Evolutionary conservation across 2,888 invertebrate species (phyloP), one percentile per base, ranked within the genome.

Genomic region (Drosophila setosimentum): DNA sequence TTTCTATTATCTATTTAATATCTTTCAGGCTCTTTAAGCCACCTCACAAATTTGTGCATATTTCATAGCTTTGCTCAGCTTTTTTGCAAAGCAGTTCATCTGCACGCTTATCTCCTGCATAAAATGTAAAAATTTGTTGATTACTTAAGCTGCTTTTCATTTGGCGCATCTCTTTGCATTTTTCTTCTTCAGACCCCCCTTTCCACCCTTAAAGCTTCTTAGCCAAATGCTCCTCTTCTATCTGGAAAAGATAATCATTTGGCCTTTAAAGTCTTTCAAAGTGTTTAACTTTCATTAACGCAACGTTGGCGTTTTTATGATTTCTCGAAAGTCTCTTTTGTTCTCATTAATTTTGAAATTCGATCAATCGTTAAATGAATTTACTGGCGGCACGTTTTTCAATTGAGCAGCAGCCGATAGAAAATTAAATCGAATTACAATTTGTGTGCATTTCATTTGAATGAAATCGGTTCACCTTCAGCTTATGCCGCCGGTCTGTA

Each of bases 281-380:
- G 57, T 27, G 53, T 32, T 70, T 54, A 37, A 33, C 40, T 58
- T 64, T 75, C 68, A 78, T 78, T 64, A 75, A 61, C 24, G 68
- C 45, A 29, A 33, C 29, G 27, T 64, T 63, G 21, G 21, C n/a
- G 30, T 63, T 68, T 67, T 48, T 57, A 35, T 18, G 32, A 8
- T 53, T 53, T 33, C 24, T 35, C 48, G 16, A 45, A 45, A 21
- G 24, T 16, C 24, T 16, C 35, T 30, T 42, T 37, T 29, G 37
- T 32, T 59, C 62, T 74, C 72, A 70, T 83, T 83, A 69, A 76
- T 72, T 66, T 72, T 68, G 24, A 64, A 76, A 76, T 68, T 78
- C 73, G 71, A 83, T 83, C 77, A 76, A 58, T 73, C 62, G 71
- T 68, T 54, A 73, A 83, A 80, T 78, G 83, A 70, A 80, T 83